Evolutionary conservation across 1,140 invertebrate genomes (phyloP), one percentile per base, ranked within the genome.

Genomic region (Drosophila baimaii): DNA sequence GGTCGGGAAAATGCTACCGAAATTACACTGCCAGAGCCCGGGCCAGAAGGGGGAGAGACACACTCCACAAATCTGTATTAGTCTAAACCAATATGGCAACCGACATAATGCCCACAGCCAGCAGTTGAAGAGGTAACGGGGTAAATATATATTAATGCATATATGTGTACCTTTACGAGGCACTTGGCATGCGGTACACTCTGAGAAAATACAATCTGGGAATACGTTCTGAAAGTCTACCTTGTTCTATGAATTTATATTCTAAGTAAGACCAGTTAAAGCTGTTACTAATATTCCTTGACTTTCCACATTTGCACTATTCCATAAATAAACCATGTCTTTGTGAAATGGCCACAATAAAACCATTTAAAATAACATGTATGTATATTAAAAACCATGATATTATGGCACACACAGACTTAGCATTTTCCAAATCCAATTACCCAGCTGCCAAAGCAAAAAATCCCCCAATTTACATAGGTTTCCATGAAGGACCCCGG

Each of bases 41-140:
- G 37, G 54, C 6, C 13, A n/a, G 21, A 41, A 12, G 39, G 33
- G 33, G 1, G n/a, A 21, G 21, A n/a, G 52, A 23, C 25, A 17
- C n/a, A 75, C 65, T 64, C 44, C 41, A 49, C 51, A 70, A 75
- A 71, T 81, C 68, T 49, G 73, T 81, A 65, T 77, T 64, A 68
- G 58, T 56, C 35, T 49, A 73, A 68, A 58, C 57, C 72, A 85
- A 85, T 85, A 85, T 85, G 54, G 75, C 46, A 75, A 75, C 79
- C 61, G 70, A 82, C 65, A 79, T 86, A 86, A 84, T 77, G 58
- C 39, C 71, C 57, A 41, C 33, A 69, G 35, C 9, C 43, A 56
- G 41, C 19, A 43, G 21, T 58, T 31, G 35, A 41, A 49, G 51
- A 57, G 65, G 65, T 25, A 66, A 54, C 46, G 41, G 65, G 46